These are phyloP conservation scores for Drosophila kanapiae DNA, from an alignment of 1,140 invertebrate genomes.

Conservation along the genomic window DNA sequence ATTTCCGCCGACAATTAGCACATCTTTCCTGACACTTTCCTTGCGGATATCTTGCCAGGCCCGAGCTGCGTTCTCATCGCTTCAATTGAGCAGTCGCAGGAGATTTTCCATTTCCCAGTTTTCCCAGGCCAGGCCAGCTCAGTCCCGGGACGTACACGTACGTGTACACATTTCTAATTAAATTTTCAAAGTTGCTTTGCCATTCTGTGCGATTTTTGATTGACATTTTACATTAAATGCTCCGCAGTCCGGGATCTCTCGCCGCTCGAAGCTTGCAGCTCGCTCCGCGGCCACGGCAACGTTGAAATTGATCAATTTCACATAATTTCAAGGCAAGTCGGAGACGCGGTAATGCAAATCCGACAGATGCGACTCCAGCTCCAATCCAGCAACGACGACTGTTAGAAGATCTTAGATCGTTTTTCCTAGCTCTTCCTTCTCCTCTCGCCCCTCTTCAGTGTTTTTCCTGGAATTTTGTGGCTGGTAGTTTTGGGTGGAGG, in stretches of 20 bases:
- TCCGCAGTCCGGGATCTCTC: conserved; percentile 15
- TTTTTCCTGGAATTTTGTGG: conserved; percentile 7
- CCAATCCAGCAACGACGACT: conserved; percentile 14
- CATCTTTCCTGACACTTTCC: conserved; percentile 19
- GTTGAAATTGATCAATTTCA: conserved; percentile 84
- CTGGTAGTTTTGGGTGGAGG: background rate
- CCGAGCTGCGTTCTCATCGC: conserved; percentile 41
- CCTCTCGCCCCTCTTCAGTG: background rate
- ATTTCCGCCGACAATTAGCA: conserved; percentile 33
- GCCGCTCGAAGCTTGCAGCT: background rate
- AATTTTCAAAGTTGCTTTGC: conserved; percentile 72
- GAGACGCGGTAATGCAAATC: conserved; percentile 80
- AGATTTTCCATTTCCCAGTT: conserved; percentile 55
- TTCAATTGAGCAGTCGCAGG: conserved; percentile 62
- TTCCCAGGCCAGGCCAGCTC: conserved; percentile 55
- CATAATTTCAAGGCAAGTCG: conserved; percentile 83
- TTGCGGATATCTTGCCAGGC: background rate
- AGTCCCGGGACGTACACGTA: conserved; percentile 17
- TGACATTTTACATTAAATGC: conserved; percentile 83
- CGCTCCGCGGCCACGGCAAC: conserved; percentile 34
- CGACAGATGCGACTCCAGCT: conserved; percentile 75
- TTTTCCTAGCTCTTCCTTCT: background rate
- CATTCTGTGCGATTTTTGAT: conserved; percentile 78
- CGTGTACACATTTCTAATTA: conserved; percentile 74
- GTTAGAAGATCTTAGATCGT: conserved; percentile 70